phyloP scores from a whole-genome alignment of 2,888 invertebrate species.

The Tyria jacobaeae region DNA sequence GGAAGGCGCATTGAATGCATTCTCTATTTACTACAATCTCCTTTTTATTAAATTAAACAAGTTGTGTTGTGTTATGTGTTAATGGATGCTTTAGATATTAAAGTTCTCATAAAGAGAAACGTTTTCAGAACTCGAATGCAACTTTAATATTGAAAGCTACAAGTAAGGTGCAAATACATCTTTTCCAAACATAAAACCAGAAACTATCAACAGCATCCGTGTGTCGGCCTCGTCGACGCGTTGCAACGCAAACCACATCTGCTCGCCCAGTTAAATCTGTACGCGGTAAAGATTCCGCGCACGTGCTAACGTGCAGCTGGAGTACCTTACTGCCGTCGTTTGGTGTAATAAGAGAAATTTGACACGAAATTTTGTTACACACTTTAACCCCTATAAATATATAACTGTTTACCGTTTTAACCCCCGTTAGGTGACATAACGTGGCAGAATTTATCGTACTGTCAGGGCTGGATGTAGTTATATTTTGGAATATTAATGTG shows the following conservation, averaged over 20 bases:
- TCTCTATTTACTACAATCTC: too few species aligned
- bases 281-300: constrained; percentile 18
- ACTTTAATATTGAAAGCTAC: neutral
- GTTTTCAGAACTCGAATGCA: neutral
- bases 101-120: too few species aligned
- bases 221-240: constrained; percentile 9
- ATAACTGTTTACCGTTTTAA: constrained; percentile 7
- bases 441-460: constrained; percentile 16
- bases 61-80: neutral
- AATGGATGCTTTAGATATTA: neutral
- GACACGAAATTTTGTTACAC: constrained; percentile 18
- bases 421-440: constrained; percentile 18
- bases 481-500: constrained; percentile 13
- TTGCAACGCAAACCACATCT: constrained; percentile 22
- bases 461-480: neutral
- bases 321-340: neutral
- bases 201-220: constrained; percentile 23
- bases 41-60: too few species aligned
- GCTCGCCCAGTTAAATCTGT: constrained; percentile 21
- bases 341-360: constrained; percentile 20
- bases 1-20: too few species aligned
- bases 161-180: constrained; percentile 1
- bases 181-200: constrained; percentile 19
- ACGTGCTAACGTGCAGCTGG: constrained; percentile 23
- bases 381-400: constrained; percentile 11